Conservation (phyloP, 2,113 vertebrate species). For the Embiotoca jacksoni region DNA sequence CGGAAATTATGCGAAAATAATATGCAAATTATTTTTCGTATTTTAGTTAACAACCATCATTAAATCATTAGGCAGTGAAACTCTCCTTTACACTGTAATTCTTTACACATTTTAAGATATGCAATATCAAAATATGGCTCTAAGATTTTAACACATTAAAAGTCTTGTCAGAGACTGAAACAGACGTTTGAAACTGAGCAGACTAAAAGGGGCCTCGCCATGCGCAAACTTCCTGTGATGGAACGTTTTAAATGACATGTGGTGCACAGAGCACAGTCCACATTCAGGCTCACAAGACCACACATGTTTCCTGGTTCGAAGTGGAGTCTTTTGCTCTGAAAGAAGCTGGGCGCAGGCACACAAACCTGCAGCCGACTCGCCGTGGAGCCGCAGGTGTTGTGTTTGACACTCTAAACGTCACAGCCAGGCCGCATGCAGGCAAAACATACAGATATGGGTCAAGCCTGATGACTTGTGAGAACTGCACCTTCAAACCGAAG, state of each 20-base stretch:
- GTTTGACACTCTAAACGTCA: slow-evolving; percentile 45
- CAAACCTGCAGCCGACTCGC: not conserved
- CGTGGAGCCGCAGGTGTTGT: slow-evolving; percentile 45
- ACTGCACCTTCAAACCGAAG: slow-evolving; percentile 10
- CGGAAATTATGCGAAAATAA: too few relatives aligned
- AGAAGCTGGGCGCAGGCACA: not conserved
- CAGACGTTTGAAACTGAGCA: slow-evolving; percentile 14
- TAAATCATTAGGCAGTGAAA: not conserved
- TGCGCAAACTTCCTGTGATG: slow-evolving; percentile 61
- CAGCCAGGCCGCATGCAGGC: slow-evolving; percentile 59
- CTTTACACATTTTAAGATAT: not conserved
- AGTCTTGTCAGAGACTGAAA: not conserved
- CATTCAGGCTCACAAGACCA: slow-evolving; percentile 28
- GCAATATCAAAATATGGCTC: not conserved
- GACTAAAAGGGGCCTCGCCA: not conserved
- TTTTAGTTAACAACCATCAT: too few relatives aligned
- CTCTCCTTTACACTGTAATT: not conserved
- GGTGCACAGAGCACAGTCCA: not conserved
- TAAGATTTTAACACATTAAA: not conserved
- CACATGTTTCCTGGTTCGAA: slow-evolving; percentile 54
- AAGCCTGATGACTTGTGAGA: slow-evolving; percentile 45
- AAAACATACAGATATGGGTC: slow-evolving; percentile 70
- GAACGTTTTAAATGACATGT: slow-evolving; percentile 38
- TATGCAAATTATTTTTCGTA: too few relatives aligned
- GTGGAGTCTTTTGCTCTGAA: not conserved